Percentiles rank a stretch among this genome's conserved stretches.
phyloP scores from a whole-genome alignment of 1,140 invertebrate genomes.

The Drosophila lowei region DNA sequence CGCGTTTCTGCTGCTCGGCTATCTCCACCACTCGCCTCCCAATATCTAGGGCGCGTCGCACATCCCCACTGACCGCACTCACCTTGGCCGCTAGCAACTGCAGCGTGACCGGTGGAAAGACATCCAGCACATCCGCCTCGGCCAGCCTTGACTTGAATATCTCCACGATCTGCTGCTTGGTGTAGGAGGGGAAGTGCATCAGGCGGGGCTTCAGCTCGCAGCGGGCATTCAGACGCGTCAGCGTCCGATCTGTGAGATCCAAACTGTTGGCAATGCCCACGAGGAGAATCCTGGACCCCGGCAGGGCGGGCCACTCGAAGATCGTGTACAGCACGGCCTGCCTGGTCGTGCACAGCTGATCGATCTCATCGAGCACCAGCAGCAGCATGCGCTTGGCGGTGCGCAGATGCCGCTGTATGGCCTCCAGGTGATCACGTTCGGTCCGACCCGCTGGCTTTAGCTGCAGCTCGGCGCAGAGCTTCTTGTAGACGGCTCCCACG shows the following conservation, averaged over 20 bases:
- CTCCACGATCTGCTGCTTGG: constrained; percentile 92
- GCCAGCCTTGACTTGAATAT: constrained; percentile 92
- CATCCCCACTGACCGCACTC: constrained; percentile 96
- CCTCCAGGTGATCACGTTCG: constrained; percentile 86
- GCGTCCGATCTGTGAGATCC: constrained; percentile 95
- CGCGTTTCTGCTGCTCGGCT: constrained; percentile 85
- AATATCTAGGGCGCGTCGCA: constrained; percentile 95
- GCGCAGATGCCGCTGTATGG: constrained; percentile 88
- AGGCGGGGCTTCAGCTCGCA: constrained; percentile 88
- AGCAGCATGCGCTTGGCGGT: constrained; percentile 89
- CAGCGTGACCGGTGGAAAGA: constrained; percentile 92
- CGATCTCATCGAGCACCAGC: constrained; percentile 97
- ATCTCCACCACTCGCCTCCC: constrained; percentile 93
- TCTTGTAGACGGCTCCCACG: constrained; percentile 88
- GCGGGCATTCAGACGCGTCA: constrained; percentile 92
- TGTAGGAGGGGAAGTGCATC: constrained; percentile 97
- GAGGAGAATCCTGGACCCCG: constrained; percentile 89
- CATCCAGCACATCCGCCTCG: constrained; percentile 87
- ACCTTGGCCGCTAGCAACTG: constrained; percentile 97
- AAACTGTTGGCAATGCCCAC: constrained; percentile 98
- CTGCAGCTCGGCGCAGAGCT: constrained; percentile 87
- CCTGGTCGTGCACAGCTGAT: constrained; percentile 90
- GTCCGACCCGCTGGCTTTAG: constrained; percentile 84
- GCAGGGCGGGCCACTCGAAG: constrained; percentile 94
- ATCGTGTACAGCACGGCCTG: constrained; percentile 96